phyloP scores from a whole-genome alignment of 2,888 invertebrate species.

The Parnassius orleans region DNA sequence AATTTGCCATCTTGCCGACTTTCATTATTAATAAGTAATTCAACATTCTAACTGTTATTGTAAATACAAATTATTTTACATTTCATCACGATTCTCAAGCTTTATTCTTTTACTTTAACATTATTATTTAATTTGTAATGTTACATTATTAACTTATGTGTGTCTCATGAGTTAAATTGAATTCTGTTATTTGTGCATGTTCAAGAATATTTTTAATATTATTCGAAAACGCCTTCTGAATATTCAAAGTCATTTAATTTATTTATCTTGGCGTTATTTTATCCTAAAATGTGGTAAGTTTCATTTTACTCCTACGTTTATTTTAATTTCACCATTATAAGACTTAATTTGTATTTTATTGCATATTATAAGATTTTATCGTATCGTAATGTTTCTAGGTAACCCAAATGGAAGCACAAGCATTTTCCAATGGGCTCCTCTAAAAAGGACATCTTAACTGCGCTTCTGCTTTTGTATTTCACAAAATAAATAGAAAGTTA shows the following conservation, averaged over 20 bases:
- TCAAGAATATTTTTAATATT: constrained; percentile 4
- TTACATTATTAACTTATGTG: background rate
- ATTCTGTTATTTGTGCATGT: constrained; percentile 14
- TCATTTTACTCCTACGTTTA: constrained; percentile 41
- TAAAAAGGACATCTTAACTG: constrained; percentile 63
- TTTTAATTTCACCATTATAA: constrained; percentile 41
- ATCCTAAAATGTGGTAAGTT: constrained; percentile 66
- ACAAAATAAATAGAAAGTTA: constrained; percentile 40
- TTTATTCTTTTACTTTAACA: constrained; percentile 5
- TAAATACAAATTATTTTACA: background rate
- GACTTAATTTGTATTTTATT: constrained; percentile 31
- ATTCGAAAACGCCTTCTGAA: constrained; percentile 1
- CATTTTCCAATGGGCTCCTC: constrained; percentile 66
- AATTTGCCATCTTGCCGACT: constrained; percentile 11
- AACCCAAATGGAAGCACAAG: constrained; percentile 78
- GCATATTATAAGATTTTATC: constrained; percentile 53
- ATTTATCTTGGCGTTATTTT: constrained; percentile 51
- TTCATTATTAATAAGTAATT: constrained; percentile 9
- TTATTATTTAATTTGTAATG: background rate
- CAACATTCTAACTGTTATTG: background rate
- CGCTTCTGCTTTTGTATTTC: constrained; percentile 52
- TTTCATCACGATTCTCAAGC: constrained; percentile 4
- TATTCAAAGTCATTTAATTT: constrained; percentile 18
- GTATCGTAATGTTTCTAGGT: constrained; percentile 75
- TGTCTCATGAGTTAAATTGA: constrained; percentile 7